Percentiles rank a stretch among this genome's conserved stretches.
Evolutionary conservation across 2,888 invertebrate species (phyloP).

Genomic region (Micoletzkya japonica): DNA sequence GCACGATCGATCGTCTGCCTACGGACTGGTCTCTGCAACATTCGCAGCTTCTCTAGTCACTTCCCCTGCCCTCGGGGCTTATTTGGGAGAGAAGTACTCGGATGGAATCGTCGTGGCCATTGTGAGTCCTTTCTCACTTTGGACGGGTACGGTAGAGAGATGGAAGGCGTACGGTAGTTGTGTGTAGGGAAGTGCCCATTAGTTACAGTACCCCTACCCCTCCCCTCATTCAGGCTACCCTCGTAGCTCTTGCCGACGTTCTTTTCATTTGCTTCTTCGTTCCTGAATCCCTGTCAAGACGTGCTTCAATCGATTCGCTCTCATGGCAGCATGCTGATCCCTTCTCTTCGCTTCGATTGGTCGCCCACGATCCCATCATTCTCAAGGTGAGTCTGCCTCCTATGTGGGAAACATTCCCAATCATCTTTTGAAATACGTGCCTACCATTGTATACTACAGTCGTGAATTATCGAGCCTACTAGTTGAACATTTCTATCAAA

Average conservation of each 20-base stretch:
- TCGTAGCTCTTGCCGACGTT: conserved; percentile 89
- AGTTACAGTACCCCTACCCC: too few species aligned
- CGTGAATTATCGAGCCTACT: too few species aligned
- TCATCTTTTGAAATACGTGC: too few species aligned
- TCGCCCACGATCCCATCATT: conserved; percentile 31
- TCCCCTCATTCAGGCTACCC: conserved; percentile 77
- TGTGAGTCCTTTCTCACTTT: conserved; percentile 33
- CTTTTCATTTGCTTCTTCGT: conserved; percentile 97
- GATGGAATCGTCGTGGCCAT: conserved; percentile 78
- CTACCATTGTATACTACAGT: too few species aligned
- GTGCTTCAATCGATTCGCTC: conserved; percentile 17
- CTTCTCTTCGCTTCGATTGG: conserved; percentile 69
- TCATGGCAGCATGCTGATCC: conserved; percentile 89
- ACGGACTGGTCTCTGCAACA: conserved; percentile 81
- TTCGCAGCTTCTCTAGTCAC: conserved; percentile 99
- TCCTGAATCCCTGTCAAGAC: conserved; percentile 81
- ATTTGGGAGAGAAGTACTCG: conserved; percentile 76
- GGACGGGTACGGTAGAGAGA: background rate
- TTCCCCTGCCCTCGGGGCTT: conserved; percentile 89
- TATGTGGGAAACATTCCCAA: too few species aligned
- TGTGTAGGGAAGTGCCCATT: background rate
- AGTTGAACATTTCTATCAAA: too few species aligned
- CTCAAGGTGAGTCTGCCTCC: conserved; percentile 1
- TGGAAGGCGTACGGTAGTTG: background rate
- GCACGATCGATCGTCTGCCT: conserved; percentile 57